phyloP scores from a whole-genome alignment of 2,113 vertebrate genomes.

The Istiophorus platypterus region DNA sequence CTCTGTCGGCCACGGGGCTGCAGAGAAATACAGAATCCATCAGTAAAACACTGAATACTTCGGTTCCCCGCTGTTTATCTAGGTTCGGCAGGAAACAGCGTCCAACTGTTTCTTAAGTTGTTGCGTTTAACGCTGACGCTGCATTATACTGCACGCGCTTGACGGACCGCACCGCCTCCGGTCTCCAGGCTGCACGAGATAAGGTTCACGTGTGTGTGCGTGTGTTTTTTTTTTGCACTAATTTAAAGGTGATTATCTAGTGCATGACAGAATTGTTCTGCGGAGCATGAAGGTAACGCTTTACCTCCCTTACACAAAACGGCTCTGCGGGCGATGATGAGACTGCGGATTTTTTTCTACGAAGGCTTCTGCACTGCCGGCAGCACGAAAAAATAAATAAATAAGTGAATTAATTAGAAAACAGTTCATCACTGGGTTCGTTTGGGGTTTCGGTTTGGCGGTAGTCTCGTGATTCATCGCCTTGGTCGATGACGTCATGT shows the following conservation, averaged over 20 bases:
- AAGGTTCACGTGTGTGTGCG: neutral
- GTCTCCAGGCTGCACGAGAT: neutral
- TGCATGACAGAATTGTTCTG: neutral
- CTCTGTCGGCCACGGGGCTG: neutral
- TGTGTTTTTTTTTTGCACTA: neutral
- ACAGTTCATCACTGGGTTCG: too few species aligned
- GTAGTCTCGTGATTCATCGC: slow-evolving; percentile 11
- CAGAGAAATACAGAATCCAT: neutral
- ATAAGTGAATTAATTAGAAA: too few species aligned
- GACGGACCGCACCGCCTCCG: neutral
- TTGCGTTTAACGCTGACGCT: slow-evolving; percentile 39
- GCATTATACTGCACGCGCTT: slow-evolving; percentile 6
- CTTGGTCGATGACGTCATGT: slow-evolving; percentile 26
- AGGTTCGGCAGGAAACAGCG: too few species aligned
- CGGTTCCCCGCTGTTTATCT: too few species aligned
- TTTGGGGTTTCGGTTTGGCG: slow-evolving; percentile 2
- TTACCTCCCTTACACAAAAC: slow-evolving; percentile 18
- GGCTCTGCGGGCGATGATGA: slow-evolving; percentile 62
- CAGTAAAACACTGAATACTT: slow-evolving; percentile 4
- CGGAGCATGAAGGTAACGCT: neutral
- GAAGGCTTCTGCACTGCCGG: slow-evolving; percentile 46
- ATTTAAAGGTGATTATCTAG: neutral
- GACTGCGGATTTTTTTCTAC: slow-evolving; percentile 65
- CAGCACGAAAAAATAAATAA: neutral
- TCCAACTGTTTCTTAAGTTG: slow-evolving; percentile 38